Percentiles rank a stretch among this genome's conserved stretches.
phyloP scores from a whole-genome alignment of 2,888 invertebrate species.

The Leucania comma region DNA sequence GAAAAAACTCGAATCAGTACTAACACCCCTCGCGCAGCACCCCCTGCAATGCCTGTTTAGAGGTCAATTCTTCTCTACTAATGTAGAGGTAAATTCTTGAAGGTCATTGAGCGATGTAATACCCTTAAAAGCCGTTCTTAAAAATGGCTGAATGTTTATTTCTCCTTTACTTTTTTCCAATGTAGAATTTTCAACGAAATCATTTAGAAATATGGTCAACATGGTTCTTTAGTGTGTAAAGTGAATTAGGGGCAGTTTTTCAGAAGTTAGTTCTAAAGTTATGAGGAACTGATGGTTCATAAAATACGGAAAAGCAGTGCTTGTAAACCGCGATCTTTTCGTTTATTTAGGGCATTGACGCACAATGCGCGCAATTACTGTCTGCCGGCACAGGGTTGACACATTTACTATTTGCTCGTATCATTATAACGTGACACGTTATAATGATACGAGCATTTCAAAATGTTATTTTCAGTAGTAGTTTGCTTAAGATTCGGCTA shows the following conservation, averaged over 20 bases:
- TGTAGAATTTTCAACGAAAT: too few relatives aligned
- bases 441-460: conserved; percentile 10
- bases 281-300: conserved; percentile 48
- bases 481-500: conserved; percentile 3
- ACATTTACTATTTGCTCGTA: conserved; percentile 29
- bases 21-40: too few relatives aligned
- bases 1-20: too few relatives aligned
- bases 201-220: neutral
- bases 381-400: conserved; percentile 60
- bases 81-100: too few relatives aligned
- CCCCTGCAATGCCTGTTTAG: too few relatives aligned
- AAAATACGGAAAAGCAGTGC: conserved; percentile 55
- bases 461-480: conserved; percentile 24
- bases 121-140: neutral
- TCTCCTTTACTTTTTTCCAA: too few relatives aligned
- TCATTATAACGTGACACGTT: too few relatives aligned
- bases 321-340: conserved; percentile 56
- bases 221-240: neutral
- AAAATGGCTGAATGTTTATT: neutral
- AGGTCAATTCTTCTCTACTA: too few relatives aligned
- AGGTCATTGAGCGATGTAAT: too few relatives aligned
- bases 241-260: neutral
- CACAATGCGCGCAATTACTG: conserved; percentile 65
- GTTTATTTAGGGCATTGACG: conserved; percentile 79
- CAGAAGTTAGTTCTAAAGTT: neutral